phyloP scores from a whole-genome alignment of 2,113 vertebrate species.

The Hyaena hyaena region DNA sequence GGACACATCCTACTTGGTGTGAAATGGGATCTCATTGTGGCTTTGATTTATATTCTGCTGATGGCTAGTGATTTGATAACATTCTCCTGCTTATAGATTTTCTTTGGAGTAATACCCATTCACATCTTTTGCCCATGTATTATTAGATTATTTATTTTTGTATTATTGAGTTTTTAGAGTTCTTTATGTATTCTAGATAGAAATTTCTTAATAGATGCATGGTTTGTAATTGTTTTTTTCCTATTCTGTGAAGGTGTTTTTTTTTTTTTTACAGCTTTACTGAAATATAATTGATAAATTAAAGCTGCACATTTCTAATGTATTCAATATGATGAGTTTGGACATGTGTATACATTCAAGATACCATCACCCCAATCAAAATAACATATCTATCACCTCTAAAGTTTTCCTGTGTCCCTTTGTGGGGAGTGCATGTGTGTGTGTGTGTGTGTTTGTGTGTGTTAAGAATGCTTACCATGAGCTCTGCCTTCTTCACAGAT shows the following conservation, averaged over 20 bases:
- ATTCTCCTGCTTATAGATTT: neutral
- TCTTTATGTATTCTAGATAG: neutral
- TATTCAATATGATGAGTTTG: neutral
- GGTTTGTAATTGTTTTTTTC: neutral
- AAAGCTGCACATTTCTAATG: neutral
- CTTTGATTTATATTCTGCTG: neutral
- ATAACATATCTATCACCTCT: neutral
- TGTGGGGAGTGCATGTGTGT: neutral
- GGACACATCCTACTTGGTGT: no score
- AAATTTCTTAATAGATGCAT: neutral
- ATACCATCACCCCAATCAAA: neutral
- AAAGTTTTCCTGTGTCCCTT: neutral
- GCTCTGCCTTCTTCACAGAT: neutral
- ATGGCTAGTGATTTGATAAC: neutral
- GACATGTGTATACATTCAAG: neutral
- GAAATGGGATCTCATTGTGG: neutral
- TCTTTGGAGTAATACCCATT: neutral
- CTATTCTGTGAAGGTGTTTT: neutral
- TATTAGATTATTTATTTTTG: neutral
- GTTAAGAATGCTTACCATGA: neutral
- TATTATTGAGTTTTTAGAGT: neutral
- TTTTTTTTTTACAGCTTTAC: neutral
- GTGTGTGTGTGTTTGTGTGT: neutral
- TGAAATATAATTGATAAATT: neutral
- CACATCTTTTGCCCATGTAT: neutral